These are phyloP conservation scores for Eptesicus fuscus DNA, from an alignment of 2,113 vertebrate species.

Conservation along the genomic window DNA sequence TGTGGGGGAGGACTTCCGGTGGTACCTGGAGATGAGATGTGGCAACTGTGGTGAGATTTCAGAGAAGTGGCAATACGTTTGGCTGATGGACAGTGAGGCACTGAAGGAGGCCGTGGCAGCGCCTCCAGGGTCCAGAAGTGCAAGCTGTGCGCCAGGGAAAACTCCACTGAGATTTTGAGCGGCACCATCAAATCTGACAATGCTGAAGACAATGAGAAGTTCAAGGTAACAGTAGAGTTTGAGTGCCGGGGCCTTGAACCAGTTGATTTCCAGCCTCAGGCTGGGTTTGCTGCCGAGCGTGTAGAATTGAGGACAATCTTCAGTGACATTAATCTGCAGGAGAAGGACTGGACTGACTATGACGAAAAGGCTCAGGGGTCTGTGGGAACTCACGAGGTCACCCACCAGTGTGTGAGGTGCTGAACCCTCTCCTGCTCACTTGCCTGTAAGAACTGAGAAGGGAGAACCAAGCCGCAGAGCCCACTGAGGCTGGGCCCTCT, in stretches of 20 bases:
- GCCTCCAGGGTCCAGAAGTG: constrained; percentile 98
- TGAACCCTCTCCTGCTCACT: constrained; percentile 68
- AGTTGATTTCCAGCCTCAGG: constrained; percentile 96
- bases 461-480: background rate
- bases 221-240: constrained; percentile 97
- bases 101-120: constrained; percentile 93
- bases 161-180: constrained; percentile 94
- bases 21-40: constrained; percentile 94
- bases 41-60: constrained; percentile 94
- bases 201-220: constrained; percentile 92
- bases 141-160: constrained; percentile 96
- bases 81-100: constrained; percentile 90
- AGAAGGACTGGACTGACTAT: constrained; percentile 98
- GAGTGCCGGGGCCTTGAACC: constrained; percentile 97
- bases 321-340: constrained; percentile 92
- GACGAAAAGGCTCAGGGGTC: constrained; percentile 93
- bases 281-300: constrained; percentile 94
- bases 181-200: constrained; percentile 93
- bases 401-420: constrained; percentile 94
- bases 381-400: constrained; percentile 96
- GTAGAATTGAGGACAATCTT: constrained; percentile 91
- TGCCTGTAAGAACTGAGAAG: background rate
- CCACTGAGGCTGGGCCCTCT: background rate
- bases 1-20: constrained; percentile 93
- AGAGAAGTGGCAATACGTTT: constrained; percentile 97